Evolutionary conservation across 1,140 invertebrate genomes (phyloP), one percentile per base, ranked within the genome.

Genomic region (Drosophila kohkoa): DNA sequence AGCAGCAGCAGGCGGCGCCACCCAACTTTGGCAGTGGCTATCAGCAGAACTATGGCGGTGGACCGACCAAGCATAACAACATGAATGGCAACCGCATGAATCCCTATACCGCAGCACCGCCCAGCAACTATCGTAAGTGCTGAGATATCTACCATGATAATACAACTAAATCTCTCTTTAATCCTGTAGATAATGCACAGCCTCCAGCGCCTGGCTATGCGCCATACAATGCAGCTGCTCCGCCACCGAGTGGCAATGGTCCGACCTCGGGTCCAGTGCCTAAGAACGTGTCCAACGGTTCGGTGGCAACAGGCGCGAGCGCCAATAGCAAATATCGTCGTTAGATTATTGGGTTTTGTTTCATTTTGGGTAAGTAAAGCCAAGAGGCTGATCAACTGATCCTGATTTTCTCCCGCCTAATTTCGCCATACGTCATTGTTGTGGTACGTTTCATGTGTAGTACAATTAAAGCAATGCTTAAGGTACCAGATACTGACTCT

Each of bases 1-100:
- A 81, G 46, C 75, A 75, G 16, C 77, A 81, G 46, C 82, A 78
- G 8, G 66, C 51, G 5, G 63, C 72, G 5, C 77, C 77, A 2
- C 77, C 94, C 94, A 95, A 94, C 80, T 96, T 96, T 73, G 96
- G 96, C 8, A 94, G 94, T 55, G 95, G 95, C 25, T 96, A 96
- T 87, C 96, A 97, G 77, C 96, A 97, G 80, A 94, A 94, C 46
- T 96, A 95, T 82, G 94, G 95, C 1, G 96, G 95, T 30, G 96
- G 96, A 0, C 95, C 95, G 0, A 94, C 95, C 43, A 93, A 95
- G 85, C 81, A 90, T 28, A 95, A 94, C 60, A 82, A 58, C 3
- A 77, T 88, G 43, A 95, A 95, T 73, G 94, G 93, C 58, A 94
- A 94, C 45, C 93, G 95, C 28, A 94, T 93, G 62, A 93, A 93